Base-by-base conservation (phyloP, 2,888 invertebrate species). In the Coremacera marginata region DNA sequence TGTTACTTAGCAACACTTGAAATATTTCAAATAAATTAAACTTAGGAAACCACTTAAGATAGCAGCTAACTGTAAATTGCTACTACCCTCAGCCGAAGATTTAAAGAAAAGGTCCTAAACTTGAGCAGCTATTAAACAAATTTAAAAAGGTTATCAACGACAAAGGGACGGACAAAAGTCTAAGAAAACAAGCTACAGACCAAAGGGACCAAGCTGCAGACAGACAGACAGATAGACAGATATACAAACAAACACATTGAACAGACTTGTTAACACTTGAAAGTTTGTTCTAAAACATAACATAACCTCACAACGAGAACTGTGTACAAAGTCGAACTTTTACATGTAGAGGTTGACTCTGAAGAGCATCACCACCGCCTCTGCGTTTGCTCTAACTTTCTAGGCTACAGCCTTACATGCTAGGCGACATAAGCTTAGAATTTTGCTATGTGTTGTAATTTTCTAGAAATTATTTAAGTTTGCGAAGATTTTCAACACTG, bases 1-100 rank as follows among this genome's bases (percentile, higher is more conserved):
- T 74, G 65, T 67, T 74, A 62, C 52, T 19, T 31, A 37, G 25
- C 67, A 65, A 44, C 74, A 74, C 73, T 55, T 51, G 22, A 67
- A 74, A 55, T 19, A 52, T 55, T 74, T 74, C 74, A 37, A 65
- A 67, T 55, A 74, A 74, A 74, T 74, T 74, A 55, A 55, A 67
- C 67, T 67, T 55, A 34, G 63, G 37, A 55, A 67, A 73, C 31
- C 67, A 74, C 67, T 74, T 74, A 67, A 74, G 67, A 74, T 25
- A 67, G 22, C 63, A 65, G 63, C 55, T 34, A 22, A 57, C 34
- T 57, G 71, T 55, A 71, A 60, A 71, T 71, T 73, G 73, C 34
- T 63, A n/a, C 34, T 63, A n/a, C 22, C 44, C 19, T n/a, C 52
- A 11, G 22, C n/a, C 63, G 22, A 49, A 68, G 19, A 68, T 22